Evolutionary conservation across 2,888 invertebrate species (phyloP).

Genomic region (Argyresthia goedartella): DNA sequence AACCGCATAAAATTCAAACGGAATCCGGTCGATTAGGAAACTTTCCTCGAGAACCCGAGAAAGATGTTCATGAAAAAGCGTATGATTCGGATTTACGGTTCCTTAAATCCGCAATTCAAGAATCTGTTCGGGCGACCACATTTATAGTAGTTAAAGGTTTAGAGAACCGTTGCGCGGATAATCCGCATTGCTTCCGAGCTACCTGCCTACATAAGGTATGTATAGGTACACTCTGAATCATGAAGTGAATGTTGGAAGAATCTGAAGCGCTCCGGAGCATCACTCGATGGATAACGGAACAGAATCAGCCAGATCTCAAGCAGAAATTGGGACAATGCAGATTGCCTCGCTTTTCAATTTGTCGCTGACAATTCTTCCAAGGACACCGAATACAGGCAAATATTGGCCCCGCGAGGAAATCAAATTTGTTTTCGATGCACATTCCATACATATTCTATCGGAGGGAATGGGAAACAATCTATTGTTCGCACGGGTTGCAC

Average conservation of each 20-base stretch:
- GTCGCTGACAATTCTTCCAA: not conserved
- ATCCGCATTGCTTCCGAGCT: no score
- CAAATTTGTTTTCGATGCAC: slow-evolving; percentile 1
- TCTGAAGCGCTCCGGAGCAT: no score
- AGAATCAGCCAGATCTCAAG: not conserved
- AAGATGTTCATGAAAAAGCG: not conserved
- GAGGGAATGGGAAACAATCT: not conserved
- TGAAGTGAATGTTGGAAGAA: no score
- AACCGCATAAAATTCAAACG: no score
- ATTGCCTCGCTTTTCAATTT: slow-evolving; percentile 2
- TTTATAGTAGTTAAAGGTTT: no score
- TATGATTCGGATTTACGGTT: no score
- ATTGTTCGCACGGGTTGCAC: not conserved
- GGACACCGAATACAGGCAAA: not conserved
- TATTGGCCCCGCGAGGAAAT: slow-evolving; percentile 1
- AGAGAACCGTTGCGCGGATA: no score
- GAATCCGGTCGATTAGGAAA: no score
- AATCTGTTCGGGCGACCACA: no score
- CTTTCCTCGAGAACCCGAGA: not conserved
- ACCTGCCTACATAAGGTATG: no score
- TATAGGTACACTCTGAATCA: no score
- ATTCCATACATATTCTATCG: not conserved
- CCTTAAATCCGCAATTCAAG: no score
- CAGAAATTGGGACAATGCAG: slow-evolving; percentile 4
- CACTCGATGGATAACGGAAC: not conserved